phyloP scores from a whole-genome alignment of 2,113 vertebrate genomes.

The Natator depressus region DNA sequence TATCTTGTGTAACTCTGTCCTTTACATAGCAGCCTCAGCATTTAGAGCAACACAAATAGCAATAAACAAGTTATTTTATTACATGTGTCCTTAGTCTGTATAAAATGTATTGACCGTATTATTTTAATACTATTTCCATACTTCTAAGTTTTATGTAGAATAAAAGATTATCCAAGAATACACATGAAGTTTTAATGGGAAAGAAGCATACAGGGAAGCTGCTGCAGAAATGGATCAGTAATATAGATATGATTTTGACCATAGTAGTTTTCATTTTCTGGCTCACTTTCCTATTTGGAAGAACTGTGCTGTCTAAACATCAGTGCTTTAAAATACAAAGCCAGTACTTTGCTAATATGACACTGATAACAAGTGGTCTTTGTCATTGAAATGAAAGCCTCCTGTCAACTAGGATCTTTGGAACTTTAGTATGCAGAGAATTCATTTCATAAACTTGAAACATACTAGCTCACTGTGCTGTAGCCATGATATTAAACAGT shows the following conservation, averaged over 20 bases:
- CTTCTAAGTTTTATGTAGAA: not conserved
- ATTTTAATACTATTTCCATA: not conserved
- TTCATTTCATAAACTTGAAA: not conserved
- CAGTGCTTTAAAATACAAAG: not conserved
- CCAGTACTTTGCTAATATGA: not conserved
- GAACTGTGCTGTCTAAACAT: not conserved
- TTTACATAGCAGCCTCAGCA: accelerated
- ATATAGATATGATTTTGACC: not conserved
- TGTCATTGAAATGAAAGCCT: not conserved
- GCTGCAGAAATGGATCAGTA: not conserved
- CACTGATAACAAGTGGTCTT: not conserved
- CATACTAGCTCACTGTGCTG: not conserved
- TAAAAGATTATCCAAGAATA: not conserved
- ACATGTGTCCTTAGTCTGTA: not conserved
- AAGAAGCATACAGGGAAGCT: not conserved
- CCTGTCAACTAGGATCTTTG: not conserved
- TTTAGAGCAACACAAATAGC: not conserved
- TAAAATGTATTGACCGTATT: not conserved
- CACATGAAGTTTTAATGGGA: not conserved
- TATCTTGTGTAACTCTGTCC: not conserved
- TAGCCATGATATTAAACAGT: not conserved
- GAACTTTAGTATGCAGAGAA: not conserved
- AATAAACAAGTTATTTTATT: not conserved
- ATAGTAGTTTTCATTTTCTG: not conserved
- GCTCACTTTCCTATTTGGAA: not conserved